These are phyloP conservation scores for Nyctalus aviator DNA, from an alignment of 2,797 vertebrate genomes.

Conservation along the genomic window DNA sequence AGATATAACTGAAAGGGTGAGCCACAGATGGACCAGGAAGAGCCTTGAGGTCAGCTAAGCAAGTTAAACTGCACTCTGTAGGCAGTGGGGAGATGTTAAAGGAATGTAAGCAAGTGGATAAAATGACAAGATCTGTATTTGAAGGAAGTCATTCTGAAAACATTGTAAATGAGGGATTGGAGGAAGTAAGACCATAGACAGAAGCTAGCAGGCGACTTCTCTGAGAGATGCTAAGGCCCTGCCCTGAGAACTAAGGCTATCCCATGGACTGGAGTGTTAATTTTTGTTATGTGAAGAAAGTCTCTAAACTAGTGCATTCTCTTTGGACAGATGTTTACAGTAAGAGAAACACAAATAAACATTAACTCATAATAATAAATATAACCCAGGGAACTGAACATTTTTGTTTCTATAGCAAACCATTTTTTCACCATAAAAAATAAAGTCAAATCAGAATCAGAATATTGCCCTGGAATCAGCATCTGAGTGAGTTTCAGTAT, in stretches of 20 bases:
- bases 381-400: background rate
- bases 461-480: background rate
- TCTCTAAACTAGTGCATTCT: background rate
- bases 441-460: slow-evolving; percentile 19
- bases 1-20: background rate
- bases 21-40: background rate
- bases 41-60: background rate
- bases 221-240: background rate
- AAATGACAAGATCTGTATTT: slow-evolving; percentile 67
- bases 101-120: slow-evolving; percentile 45
- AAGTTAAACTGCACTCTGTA: slow-evolving; percentile 56
- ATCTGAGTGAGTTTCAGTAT: no score
- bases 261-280: background rate
- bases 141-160: slow-evolving; percentile 65
- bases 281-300: background rate
- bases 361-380: background rate
- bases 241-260: background rate
- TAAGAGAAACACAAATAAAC: background rate
- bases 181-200: background rate
- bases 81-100: slow-evolving; percentile 37
- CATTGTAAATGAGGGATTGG: background rate
- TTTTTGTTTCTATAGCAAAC: background rate
- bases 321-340: background rate
- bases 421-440: background rate
- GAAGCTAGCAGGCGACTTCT: background rate